Conservation (phyloP, 2,888 invertebrate genomes). For the Drosophila ochracea region DNA sequence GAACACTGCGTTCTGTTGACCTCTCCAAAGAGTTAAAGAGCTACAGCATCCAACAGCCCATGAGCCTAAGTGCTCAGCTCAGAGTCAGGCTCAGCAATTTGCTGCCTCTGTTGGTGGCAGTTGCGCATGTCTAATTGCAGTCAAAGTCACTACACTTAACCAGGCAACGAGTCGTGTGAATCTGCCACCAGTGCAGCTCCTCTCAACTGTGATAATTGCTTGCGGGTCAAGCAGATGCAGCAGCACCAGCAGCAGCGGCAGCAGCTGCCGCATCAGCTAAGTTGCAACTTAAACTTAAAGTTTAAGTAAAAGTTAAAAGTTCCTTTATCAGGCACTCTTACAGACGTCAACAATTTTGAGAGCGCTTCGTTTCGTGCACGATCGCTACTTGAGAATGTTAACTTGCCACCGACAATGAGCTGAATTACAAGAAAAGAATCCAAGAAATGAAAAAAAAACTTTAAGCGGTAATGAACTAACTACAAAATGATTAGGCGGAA, state of each 20-base stretch:
- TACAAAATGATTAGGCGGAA: conserved; percentile 7
- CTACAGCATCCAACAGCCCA: conserved; percentile 7
- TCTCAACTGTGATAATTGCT: conserved; percentile 64
- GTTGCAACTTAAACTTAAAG: conserved; percentile 26
- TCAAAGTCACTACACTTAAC: conserved; percentile 58
- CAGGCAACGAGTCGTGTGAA: conserved; percentile 59
- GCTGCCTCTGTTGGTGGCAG: conserved; percentile 56
- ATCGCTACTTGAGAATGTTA: conserved; percentile 55
- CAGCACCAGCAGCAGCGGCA: conserved; percentile 35
- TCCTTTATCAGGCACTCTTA: conserved; percentile 47
- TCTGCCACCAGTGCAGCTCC: conserved; percentile 52
- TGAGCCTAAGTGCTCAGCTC: conserved; percentile 29
- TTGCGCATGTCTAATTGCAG: conserved; percentile 76
- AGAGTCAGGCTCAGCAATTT: neutral
- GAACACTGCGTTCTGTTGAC: conserved; percentile 70
- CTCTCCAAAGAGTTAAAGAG: conserved; percentile 42
- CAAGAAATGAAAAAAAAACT: neutral
- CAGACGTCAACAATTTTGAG: conserved; percentile 44
- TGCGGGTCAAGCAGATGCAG: conserved; percentile 61
- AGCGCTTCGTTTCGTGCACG: conserved; percentile 44
- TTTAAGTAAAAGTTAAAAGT: conserved; percentile 17
- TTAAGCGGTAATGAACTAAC: conserved; percentile 14
- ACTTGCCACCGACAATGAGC: conserved; percentile 56
- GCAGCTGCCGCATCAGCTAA: conserved; percentile 24
- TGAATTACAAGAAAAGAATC: conserved; percentile 36